Conservation (phyloP, 2,113 vertebrate species). For the Prunella himalayana region DNA sequence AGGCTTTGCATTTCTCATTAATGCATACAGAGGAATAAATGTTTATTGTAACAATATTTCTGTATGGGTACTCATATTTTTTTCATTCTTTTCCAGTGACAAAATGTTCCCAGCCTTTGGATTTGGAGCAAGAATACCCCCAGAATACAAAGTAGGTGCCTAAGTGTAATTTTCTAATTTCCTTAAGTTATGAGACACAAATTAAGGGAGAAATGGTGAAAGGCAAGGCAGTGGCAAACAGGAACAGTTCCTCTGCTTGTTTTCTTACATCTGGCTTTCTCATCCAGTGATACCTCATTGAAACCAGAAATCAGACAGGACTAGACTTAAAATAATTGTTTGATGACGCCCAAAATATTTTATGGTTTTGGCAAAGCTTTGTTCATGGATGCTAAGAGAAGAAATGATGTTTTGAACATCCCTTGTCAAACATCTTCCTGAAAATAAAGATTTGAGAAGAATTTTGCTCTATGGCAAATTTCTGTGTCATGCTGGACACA, state of each 20-base stretch:
- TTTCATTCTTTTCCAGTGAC: conserved; percentile 81
- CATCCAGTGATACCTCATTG: background rate
- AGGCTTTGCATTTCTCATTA: background rate
- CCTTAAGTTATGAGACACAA: background rate
- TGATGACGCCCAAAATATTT: background rate
- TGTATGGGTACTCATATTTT: background rate
- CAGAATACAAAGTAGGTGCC: conserved; percentile 89
- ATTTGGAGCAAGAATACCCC: conserved; percentile 94
- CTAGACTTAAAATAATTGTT: background rate
- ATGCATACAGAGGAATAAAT: background rate
- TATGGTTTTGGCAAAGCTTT: background rate
- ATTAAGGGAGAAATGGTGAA: background rate
- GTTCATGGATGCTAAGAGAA: background rate
- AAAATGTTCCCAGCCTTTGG: conserved; percentile 99
- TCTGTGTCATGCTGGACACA: background rate
- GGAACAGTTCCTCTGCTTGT: background rate
- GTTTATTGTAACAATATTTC: background rate
- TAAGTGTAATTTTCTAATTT: background rate
- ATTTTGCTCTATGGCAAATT: background rate
- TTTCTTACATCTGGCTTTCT: background rate
- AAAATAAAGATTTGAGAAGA: background rate
- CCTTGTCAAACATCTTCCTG: background rate
- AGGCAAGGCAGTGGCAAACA: background rate
- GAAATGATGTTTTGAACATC: background rate
- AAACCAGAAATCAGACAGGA: background rate